Evolutionary conservation across 1,140 invertebrate species (phyloP), one percentile per base, ranked within the genome.

Genomic region (Samia ricini): DNA sequence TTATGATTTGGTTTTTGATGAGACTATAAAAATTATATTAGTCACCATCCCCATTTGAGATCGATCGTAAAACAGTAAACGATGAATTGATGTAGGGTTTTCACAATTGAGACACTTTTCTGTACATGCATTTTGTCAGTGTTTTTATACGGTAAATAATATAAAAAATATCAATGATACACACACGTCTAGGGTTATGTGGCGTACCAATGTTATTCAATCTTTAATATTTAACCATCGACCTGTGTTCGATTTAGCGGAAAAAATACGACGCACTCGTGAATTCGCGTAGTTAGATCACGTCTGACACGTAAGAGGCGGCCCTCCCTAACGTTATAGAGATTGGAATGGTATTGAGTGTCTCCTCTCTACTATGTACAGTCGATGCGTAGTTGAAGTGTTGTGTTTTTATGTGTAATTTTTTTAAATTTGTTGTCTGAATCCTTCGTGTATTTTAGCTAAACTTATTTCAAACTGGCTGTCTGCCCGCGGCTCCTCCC

Each of bases 341-440:
- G 64, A 61, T 61, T 66, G 60, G 60, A 62, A 58, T 62, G 64
- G 64, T 42, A 66, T 58, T 61, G 63, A 64, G 49, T 61, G 64
- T 58, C 55, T 55, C 26, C 52, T 36, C 52, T 36, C 49, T 59
- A 62, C 54, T 66, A 66, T 59, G 20, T 48, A 22, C 56, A 59
- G 55, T 58, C 29, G 29, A 26, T 4, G 29, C 49, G 15, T 36
- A 20, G 52, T 23, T 19, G 60, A 48, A 58, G 52, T 26, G 55
- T 58, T 57, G 61, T 42, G 29, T 61, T 55, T 61, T 18, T 59
- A n/a, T 48, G 12, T 48, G 36, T 48, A n/a, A 48, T n/a, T 48
- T 15, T 48, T n/a, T 10, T 48, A 1, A 1, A 2, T 2, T 15
- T 48, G 18, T 10, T 48, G 36, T 15, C 36, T 15, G 36, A 48